Base-by-base conservation (phyloP, 2,797 vertebrate genomes). In the Microchirus variegatus region DNA sequence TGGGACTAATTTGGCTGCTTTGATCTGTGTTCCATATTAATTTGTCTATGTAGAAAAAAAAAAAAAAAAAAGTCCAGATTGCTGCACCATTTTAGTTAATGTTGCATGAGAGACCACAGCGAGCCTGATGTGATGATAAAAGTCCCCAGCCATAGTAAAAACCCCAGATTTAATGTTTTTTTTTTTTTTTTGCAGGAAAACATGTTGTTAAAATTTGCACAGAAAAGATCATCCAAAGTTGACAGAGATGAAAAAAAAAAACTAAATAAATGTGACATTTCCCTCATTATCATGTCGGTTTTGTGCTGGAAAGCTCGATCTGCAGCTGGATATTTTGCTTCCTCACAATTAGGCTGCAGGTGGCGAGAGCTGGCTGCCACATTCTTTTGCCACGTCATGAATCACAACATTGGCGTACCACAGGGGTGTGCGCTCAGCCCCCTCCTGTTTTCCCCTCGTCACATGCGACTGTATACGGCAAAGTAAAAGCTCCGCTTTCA, bases 1-100 rank as follows among this genome's bases (percentile, higher is more conserved):
- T 54, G 61, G 45, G 69, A 56, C 76, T 66, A 59, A 78, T 78
- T 66, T 78, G 53, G 53, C 56, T 73, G 17, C 36, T 54, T 72
- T 59, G 64, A 78, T 72, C 52, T 73, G 54, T 26, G 60, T 22
- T 58, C 43, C 56, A 69, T 61, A 64, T 73, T 63, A 49, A 78
- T 80, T 67, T 69, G 63, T 65, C 70, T 62, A 2, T 69, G 61
- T 50, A 38, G 62, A 31, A 31, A 31, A 8, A 31, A 42, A 62
- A 2, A 22, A 22, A 2, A 22, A 22, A 60, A 60, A 41, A 63
- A 67, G 72, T 38, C 54, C 56, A 44, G 60, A 65, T 66, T 47
- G 57, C 52, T 40, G 17, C 54, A 18, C 40, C n/a, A 16, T 57
- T 63, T 50, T 35, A 63, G 63, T 73, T 53, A 53, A 59, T 59